Evolutionary conservation across 2,888 invertebrate genomes (phyloP), one percentile per base, ranked within the genome.

Genomic region (Microctonus hyperodae): DNA sequence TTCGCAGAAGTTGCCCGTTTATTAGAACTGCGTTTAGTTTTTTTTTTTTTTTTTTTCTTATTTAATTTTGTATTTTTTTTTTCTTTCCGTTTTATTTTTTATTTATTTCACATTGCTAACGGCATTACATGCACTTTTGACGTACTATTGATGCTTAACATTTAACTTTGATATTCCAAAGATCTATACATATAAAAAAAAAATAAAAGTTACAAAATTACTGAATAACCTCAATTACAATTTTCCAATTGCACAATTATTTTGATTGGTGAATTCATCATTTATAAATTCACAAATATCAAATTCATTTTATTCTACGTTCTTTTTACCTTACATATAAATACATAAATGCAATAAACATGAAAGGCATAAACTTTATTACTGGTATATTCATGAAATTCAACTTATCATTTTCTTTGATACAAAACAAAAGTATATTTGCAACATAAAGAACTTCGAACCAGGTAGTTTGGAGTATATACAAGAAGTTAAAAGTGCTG

Each of bases 1-100:
- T 65, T 58, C 48, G 66, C 57, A 28, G 33, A 65, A 59, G 50
- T 51, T 63, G 31, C 48, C 6, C 72, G 73, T 77, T 78, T 76
- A 76, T 77, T 76, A 73, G 72, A 22, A 59, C 33, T 31, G 40
- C 28, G 28, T 53, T 53, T 53, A 28, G 28, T 53, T 50, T 64
- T 64, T 51, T 11, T 1, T 25, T 65, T 55, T 63, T 56, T 53
- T 33, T 55, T 37, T 48, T 35, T n/a, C 40, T n/a, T 22, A 31
- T 59, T 48, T 50, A n/a, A n/a, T n/a, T n/a, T n/a, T n/a, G n/a
- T n/a, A n/a, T n/a, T 28, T 11, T 31, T 35, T 35, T 20, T 28
- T 58, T 4, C n/a, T 55, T 25, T 13, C 13, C 40, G n/a, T 28
- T 33, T 33, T 56, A 16, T 31, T 40, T 57, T 28, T 33, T 57